Base-by-base conservation (phyloP, 2,113 vertebrate species). In the Dipodomys spectabilis region DNA sequence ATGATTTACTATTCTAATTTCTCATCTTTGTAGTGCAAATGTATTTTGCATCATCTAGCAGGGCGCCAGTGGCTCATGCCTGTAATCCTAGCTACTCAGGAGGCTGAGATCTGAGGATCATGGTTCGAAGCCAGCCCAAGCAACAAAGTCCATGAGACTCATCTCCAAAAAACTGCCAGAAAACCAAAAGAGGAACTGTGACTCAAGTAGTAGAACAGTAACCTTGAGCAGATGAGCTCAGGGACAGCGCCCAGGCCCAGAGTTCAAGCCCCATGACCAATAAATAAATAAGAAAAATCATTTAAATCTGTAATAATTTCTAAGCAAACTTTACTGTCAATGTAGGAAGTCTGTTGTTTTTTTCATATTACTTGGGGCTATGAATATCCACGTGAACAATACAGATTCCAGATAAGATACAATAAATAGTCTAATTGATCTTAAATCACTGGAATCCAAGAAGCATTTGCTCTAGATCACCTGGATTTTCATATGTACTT, bases 401-500 rank as follows among this genome's bases (percentile, higher is more conserved):
- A 45, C 62, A 88, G 92, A 90, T 90, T 91, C 71, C 82, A 57
- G 53, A 16, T 13, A 16, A 57, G 53, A 57, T 57, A 57, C 15
- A 57, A 57, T 16, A 57, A 57, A 57, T 57, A 13, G 49, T 53
- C 11, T 53, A 9, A 53, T 53, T 53, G 53, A 18, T 57, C 53
- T 57, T 57, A 57, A 57, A 81, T 80, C 91, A 86, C 74, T 89
- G 82, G 75, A 45, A 93, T 96, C 93, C 90, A 89, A n/a, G 84
- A 81, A 86, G 92, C 65, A 45, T 88, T 86, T 95, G n/a, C 53
- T 90, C 93, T 18, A 82, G 35, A 94, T 71, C 35, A 65, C 82
- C 81, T 95, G 92, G 91, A 84, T 57, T 91, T 87, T 79, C 75
- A 95, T 45, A 71, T 84, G 25, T 0, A 1, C 93, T 95, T 95